Evolutionary conservation across 1,140 invertebrate species (phyloP), one percentile per base, ranked within the genome.

Genomic region (Cydia fagiglandana): DNA sequence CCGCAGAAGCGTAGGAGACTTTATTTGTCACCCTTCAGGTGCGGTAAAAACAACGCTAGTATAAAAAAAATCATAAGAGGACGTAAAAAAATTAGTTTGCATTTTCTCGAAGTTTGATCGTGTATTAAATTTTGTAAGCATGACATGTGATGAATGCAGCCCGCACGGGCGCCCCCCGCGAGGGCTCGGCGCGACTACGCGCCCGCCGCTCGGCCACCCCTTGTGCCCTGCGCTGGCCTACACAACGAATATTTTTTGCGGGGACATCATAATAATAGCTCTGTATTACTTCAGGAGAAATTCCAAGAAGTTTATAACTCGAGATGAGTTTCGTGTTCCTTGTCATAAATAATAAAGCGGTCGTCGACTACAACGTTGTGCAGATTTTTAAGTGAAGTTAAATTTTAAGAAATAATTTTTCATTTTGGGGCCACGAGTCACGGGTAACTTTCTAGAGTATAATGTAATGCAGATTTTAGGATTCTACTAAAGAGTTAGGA

Each of bases 291-390:
- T 91, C 91, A 92, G 90, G 90, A 92, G 89, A 91, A 92, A 92
- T 92, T 92, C 91, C 91, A 92, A 91, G 91, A 92, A 92, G 90
- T 92, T 92, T 92, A 92, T 92, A 92, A 92, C 91, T 92, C 90
- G 91, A 92, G 90, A 92, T 92, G 91, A 92, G 91, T 91, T 92
- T 92, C 90, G 91, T 91, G 91, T 92, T 92, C 90, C 90, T 91
- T 91, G 90, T 92, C 91, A 91, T 91, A 91, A 92, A 93, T 93
- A 91, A 91, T 93, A 91, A 93, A 93, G 91, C 90, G 91, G 89
- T 91, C 90, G 90, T 90, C 89, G 88, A 88, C 90, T 89, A 92
- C 90, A 89, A 90, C 84, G 83, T 88, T 90, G 88, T 91, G 86
- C 91, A 90, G 91, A 93, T 93, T 93, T 66, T 91, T 89, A 91